Percentiles rank a stretch among this genome's conserved stretches.
phyloP scores from a whole-genome alignment of 2,797 vertebrate species.

The Vireo griseus region DNA sequence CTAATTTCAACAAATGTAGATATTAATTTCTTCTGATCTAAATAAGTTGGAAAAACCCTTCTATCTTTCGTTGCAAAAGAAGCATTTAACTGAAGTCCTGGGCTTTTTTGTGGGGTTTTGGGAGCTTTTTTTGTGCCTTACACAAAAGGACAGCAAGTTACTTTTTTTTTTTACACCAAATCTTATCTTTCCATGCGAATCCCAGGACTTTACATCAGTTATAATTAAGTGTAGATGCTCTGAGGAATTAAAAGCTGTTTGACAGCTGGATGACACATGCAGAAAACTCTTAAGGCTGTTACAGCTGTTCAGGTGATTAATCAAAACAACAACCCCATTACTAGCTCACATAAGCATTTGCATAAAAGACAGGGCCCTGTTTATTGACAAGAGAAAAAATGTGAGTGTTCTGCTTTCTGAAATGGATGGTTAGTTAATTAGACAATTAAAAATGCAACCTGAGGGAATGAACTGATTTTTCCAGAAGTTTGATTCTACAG shows the following conservation, averaged over 20 bases:
- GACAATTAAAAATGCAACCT: background rate
- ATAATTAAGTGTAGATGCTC: background rate
- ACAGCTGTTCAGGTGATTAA: background rate
- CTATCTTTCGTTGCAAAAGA: background rate
- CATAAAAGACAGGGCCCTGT: background rate
- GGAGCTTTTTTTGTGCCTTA: fast-evolving
- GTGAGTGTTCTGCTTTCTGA: background rate
- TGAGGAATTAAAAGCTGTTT: background rate
- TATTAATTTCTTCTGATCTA: background rate
- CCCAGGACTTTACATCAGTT: background rate
- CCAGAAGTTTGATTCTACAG: background rate
- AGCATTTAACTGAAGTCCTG: background rate
- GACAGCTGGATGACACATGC: background rate
- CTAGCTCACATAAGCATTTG: background rate
- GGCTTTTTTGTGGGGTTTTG: background rate
- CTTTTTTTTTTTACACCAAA: background rate
- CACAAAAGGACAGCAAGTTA: background rate
- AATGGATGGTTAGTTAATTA: background rate
- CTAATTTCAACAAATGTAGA: background rate
- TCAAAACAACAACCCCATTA: background rate
- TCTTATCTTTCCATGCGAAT: background rate
- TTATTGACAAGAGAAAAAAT: background rate
- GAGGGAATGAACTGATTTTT: background rate
- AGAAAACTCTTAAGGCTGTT: background rate
- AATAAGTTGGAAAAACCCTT: fast-evolving